Conservation (phyloP, 2,888 invertebrate species). For the Brenthis hecate region DNA sequence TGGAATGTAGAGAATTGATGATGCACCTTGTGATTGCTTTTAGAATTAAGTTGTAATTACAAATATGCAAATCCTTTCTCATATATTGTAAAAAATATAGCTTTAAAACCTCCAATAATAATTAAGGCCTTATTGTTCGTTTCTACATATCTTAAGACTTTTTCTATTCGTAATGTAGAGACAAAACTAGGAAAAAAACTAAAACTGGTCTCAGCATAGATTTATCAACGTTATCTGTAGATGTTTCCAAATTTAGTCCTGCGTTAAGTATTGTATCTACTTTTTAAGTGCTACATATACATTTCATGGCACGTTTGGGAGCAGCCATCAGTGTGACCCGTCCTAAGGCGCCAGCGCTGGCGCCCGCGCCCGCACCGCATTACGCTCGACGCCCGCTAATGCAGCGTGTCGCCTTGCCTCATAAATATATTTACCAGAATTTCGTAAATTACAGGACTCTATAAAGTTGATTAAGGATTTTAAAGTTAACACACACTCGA, state of each 20-base stretch:
- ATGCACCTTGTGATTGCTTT: neutral
- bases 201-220: too few relatives aligned
- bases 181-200: neutral
- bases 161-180: too few relatives aligned
- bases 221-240: neutral
- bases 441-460: slow-evolving; percentile 5
- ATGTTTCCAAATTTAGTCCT: neutral
- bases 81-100: neutral
- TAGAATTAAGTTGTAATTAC: too few relatives aligned
- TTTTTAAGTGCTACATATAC: neutral
- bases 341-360: slow-evolving; percentile 26
- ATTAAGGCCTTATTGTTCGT: too few relatives aligned
- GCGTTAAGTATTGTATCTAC: neutral
- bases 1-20: neutral
- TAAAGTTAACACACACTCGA: slow-evolving; percentile 3
- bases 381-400: slow-evolving; percentile 15
- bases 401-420: slow-evolving; percentile 21
- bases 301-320: neutral
- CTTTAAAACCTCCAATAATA: too few relatives aligned
- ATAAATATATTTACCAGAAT: slow-evolving; percentile 21
- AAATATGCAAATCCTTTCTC: too few relatives aligned
- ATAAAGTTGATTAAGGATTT: slow-evolving; percentile 11
- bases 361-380: slow-evolving; percentile 29
- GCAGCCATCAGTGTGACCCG: slow-evolving; percentile 8
- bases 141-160: too few relatives aligned